Evolutionary conservation across 2,888 invertebrate species (phyloP), one percentile per base, ranked within the genome.

Genomic region (Cataglyphis altisquamis): DNA sequence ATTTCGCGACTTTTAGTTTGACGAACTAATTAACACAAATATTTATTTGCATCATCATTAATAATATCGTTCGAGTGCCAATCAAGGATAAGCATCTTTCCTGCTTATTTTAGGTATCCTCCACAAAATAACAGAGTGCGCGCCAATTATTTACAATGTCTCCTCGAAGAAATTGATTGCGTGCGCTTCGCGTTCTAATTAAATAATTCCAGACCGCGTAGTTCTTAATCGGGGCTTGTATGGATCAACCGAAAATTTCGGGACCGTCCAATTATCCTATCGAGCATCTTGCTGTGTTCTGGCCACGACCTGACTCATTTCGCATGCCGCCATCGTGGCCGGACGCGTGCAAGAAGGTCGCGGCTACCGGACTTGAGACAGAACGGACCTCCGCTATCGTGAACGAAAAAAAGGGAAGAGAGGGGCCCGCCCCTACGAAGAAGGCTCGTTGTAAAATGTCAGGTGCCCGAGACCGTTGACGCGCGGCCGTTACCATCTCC

Each of bases 381-480:
- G 32, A 21, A 63, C 68, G 82, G 60, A 72, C 57, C 45, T 62
- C 15, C 63, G 25, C 67, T 85, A 85, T 89, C 84, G 87, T 84
- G 87, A 90, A 52, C 90, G 90, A 89, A 90, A 52, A 52, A 52
- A 89, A 88, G 88, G 86, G 66, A 82, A 82, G 84, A 87, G 74
- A 70, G 78, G 87, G 90, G 87, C 72, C 87, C 88, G 85, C 86
- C 88, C 77, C 67, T 48, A 41, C 48, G 21, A 45, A 64, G 77
- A 55, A 67, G 84, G 90, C 92, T 93, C 90, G 92, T 92, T 91
- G 90, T 82, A 86, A 91, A 91, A 91, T 93, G 94, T 94, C 94
- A 94, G 94, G 94, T 94, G 94, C 92, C 93, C 84, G 89, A 90
- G 90, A 93, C 94, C 94, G 94, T 94, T 94, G 94, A 93, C 93